Evolutionary conservation across 2,888 invertebrate genomes (phyloP), one percentile per base, ranked within the genome.

Genomic region (Amphipyra berbera): DNA sequence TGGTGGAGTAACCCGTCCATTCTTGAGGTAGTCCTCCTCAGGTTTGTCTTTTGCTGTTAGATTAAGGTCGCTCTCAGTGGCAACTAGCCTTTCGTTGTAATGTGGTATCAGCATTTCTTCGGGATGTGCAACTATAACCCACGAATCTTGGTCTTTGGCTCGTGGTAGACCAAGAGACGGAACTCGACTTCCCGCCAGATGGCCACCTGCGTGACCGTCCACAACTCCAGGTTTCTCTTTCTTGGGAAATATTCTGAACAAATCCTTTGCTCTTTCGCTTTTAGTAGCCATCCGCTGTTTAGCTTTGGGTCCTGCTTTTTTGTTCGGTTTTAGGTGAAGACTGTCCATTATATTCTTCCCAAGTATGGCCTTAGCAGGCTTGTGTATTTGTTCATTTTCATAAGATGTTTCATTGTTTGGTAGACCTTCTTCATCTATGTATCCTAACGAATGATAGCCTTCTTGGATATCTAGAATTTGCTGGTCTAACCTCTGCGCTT

Each of bases 321-420:
- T 95, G 13, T 88, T 88, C 1, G 95, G 94, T 80, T 95, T 95
- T 57, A 95, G 82, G 64, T 95, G 88, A 9, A 95, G 87, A 73
- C 95, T 95, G 55, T 95, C 95, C 89, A 91, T 94, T 12, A 95
- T 93, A 68, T 95, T 95, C 78, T 95, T 94, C 5, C 92, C 93
- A 15, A 94, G 81, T 61, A 95, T 83, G 14, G 94, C 94, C 82
- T 94, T 93, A 10, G 89, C 77, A 1, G 94, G 94, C 73, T 92
- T 91, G 72, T 94, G 93, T 12, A 93, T 73, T 80, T 88, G 82
- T 58, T 89, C 90, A 9, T 78, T 86, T 41, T 81, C 83, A 33
- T 79, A 76, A 35, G 85, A 64, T 15, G 71, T 79, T 61, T 89
- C 88, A 73, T 82, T 77, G 37, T 45, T 37, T 35, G 79, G 73